Conservation (phyloP, 2,888 invertebrate species). For the Mamestra brassicae region DNA sequence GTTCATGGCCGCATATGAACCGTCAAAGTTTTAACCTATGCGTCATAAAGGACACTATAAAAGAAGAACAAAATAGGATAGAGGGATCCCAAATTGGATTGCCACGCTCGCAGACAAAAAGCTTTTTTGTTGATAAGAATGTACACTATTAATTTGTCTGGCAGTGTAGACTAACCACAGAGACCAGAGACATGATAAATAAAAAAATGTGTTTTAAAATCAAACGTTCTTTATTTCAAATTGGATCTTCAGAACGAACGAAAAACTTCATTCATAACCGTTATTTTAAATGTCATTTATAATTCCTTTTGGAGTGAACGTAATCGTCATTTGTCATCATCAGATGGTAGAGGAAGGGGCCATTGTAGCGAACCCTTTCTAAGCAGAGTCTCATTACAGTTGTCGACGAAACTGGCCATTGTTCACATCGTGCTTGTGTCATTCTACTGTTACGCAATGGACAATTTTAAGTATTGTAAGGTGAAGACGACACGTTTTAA, state of each 20-base stretch:
- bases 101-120: constrained; percentile 27
- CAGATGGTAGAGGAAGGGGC: constrained; percentile 56
- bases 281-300: constrained; percentile 21
- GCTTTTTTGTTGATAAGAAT: constrained; percentile 35
- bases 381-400: constrained; percentile 66
- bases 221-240: constrained; percentile 25
- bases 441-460: constrained; percentile 63
- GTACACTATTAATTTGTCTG: constrained; percentile 31
- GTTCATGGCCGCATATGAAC: constrained; percentile 50
- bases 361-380: constrained; percentile 63
- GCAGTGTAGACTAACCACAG: constrained; percentile 28
- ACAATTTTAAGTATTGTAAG: constrained; percentile 56
- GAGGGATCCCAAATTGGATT: constrained; percentile 42
- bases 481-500: constrained; percentile 28
- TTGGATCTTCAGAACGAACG: not conserved
- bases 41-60: constrained; percentile 55
- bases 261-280: not conserved
- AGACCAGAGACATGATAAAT: not conserved
- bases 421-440: constrained; percentile 64
- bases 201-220: not conserved
- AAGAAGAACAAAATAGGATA: constrained; percentile 35
- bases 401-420: constrained; percentile 58
- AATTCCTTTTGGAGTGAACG: constrained; percentile 20
- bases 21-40: constrained; percentile 49
- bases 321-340: constrained; percentile 54